These are phyloP conservation scores for Perognathus longimembris DNA, from an alignment of 2,113 vertebrate species.

Conservation along the genomic window DNA sequence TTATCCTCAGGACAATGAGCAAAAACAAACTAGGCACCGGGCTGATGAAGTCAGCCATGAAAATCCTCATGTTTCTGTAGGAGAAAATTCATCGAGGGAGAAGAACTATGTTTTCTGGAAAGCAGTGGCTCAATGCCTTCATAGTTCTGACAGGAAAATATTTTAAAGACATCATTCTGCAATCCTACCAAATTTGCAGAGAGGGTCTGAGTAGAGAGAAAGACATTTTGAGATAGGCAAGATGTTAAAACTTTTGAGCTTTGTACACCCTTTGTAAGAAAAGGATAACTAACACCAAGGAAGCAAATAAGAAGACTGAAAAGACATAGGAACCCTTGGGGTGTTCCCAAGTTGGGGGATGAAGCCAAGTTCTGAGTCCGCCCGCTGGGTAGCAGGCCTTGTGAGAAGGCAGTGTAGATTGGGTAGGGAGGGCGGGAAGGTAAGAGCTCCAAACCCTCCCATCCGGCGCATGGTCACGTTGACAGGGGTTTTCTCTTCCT, in stretches of 20 bases:
- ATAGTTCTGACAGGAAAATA: constrained; percentile 30
- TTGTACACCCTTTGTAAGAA: background rate
- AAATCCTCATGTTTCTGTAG: background rate
- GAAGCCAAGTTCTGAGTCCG: background rate
- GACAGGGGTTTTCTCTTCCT: too few species aligned
- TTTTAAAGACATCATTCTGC: background rate
- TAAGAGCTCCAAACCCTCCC: background rate
- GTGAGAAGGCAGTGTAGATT: background rate
- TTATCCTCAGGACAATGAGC: background rate
- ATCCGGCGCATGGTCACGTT: too few species aligned
- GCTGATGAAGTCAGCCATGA: background rate
- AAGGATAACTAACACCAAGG: too few species aligned
- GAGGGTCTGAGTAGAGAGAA: background rate
- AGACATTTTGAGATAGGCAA: background rate
- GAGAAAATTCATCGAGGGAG: background rate
- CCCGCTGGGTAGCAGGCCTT: background rate
- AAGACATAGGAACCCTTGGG: background rate
- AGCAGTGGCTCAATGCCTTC: background rate
- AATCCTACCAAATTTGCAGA: background rate
- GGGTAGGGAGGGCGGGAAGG: too few species aligned
- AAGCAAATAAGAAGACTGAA: background rate
- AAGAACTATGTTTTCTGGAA: background rate
- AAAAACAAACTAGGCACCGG: background rate
- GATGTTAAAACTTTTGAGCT: constrained; percentile 8
- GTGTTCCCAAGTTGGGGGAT: background rate